A percentile compares a stretch with the other conserved stretches of the same genome.
Conservation (phyloP, 2,888 invertebrate species). For the Cephus runcator region DNA sequence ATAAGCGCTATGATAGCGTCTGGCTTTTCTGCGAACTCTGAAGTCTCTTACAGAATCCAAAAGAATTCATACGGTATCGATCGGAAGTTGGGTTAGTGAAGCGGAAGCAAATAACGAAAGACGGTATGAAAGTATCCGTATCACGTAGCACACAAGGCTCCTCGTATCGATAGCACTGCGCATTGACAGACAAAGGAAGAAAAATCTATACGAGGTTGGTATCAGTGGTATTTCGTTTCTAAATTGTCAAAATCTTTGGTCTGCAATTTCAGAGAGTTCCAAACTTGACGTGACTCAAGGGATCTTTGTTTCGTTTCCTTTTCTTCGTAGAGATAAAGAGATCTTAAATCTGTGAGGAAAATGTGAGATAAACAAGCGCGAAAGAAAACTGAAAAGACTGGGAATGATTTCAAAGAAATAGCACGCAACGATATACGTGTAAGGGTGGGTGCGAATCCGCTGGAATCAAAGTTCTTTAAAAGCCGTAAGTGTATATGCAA, state of each 20-base stretch:
- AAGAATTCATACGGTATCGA: background rate
- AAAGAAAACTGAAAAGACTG: constrained; percentile 27
- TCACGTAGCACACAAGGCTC: no score
- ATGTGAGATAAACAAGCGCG: background rate
- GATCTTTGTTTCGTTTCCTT: background rate
- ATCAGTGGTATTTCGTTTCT: background rate
- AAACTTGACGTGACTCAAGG: background rate
- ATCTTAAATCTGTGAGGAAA: background rate
- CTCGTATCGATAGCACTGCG: background rate
- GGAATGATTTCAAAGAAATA: constrained; percentile 34
- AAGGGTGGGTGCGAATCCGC: background rate
- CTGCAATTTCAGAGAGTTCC: no score
- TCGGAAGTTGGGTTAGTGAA: background rate
- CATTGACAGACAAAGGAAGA: background rate
- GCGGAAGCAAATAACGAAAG: background rate
- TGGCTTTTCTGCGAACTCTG: background rate
- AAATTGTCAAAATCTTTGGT: background rate
- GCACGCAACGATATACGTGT: background rate
- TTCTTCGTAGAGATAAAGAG: background rate
- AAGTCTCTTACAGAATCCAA: background rate
- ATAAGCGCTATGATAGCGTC: background rate
- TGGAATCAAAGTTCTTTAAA: constrained; percentile 6
- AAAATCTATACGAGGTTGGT: background rate
- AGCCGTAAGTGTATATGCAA: constrained; percentile 12
- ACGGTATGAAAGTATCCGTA: no score